Evolutionary conservation across 2,113 vertebrate genomes (phyloP).

Genomic region (Garra rufa): DNA sequence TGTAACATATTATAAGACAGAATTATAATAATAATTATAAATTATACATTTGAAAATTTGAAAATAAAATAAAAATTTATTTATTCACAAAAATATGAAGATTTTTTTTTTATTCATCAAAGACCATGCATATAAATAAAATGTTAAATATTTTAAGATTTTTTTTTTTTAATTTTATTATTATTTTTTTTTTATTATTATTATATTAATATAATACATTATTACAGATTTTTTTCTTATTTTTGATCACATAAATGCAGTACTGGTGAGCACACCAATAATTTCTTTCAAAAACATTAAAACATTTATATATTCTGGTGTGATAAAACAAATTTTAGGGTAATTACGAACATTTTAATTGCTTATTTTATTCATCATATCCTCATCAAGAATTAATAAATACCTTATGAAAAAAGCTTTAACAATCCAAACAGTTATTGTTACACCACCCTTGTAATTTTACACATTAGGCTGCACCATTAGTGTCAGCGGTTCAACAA

Average conservation of each 20-base stretch:
- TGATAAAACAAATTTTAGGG: background rate
- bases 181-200: no score
- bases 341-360: background rate
- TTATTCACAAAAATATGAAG: no score
- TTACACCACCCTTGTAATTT: constrained; percentile 1
- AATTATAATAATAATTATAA: no score
- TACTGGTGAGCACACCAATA: background rate
- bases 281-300: background rate
- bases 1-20: no score
- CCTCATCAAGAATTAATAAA: background rate
- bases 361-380: background rate
- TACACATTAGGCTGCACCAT: background rate
- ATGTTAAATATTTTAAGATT: no score
- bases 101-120: no score
- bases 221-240: background rate
- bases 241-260: background rate
- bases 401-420: background rate
- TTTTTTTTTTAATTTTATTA: no score
- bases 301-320: background rate
- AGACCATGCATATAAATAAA: no score
- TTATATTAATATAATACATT: no score
- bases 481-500: background rate
- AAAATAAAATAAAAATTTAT: no score
- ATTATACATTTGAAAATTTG: no score
- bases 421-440: constrained; percentile 7